Base-by-base conservation (phyloP, 2,888 invertebrate species). In the Meiosimyza decipiens region DNA sequence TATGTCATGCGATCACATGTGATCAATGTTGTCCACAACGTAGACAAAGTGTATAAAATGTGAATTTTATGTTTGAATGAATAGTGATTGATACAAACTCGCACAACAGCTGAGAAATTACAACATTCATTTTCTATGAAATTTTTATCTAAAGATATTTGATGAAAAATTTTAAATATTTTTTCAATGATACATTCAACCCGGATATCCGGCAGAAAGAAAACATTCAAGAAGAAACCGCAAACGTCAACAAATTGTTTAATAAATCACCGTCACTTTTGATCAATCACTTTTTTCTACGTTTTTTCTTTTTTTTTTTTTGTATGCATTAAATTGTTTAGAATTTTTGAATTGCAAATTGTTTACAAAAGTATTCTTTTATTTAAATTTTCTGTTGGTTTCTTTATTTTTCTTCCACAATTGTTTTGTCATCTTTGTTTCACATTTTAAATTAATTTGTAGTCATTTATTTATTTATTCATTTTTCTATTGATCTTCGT, bases 391-490 rank as follows among this genome's bases (percentile, higher is more conserved):
- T n/a, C 6, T 16, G 6, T 49, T 18, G 3, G 49, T 40, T 33
- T 51, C 59, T 33, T 15, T 59, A 6, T 51, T 7, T 69, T 68
- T 57, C 18, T 18, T 55, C 15, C 55, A 6, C 40, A 40, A 62
- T 33, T 62, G 16, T 16, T 62, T 60, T 22, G 18, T 55, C 52
- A n/a, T 47, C 33, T 22, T 64, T 50, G 50, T 47, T 64, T 49
- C 47, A 51, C 65, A 63, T 40, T 59, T 57, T 71, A 59, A 57
- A 71, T 71, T 40, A 66, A 71, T 71, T 68, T 64, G 59, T 50
- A 66, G 52, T 65, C 71, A 57, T 69, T 66, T 63, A 65, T 40
- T 55, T 57, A 71, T 54, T 60, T 66, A 57, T 69, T 69, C 71
- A 71, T 51, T 40, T 40, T 22, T 60, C 59, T 50, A 68, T 62